A percentile compares a stretch with the other conserved stretches of the same genome.
These are phyloP conservation scores for Drosophila nigritarsus DNA, from an alignment of 2,888 invertebrate genomes.

Conservation along the genomic window DNA sequence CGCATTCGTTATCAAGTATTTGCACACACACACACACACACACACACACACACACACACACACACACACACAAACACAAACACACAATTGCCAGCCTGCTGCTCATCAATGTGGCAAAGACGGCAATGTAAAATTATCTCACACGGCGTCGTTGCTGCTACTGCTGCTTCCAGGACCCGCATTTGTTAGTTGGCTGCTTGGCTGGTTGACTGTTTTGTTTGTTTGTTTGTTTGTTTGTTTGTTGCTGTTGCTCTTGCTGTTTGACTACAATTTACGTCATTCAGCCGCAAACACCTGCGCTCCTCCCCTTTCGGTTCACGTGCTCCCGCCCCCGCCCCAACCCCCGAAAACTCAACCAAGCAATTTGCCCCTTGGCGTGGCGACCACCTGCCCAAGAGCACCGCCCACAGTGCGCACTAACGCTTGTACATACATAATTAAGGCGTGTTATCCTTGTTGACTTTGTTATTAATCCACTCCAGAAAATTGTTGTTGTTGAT, in stretches of 20 bases:
- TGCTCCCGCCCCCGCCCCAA: constrained; percentile 8
- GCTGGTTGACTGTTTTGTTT: constrained; percentile 50
- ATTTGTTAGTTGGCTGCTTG: constrained; percentile 61
- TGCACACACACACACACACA: constrained; percentile 34
- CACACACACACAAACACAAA: no score
- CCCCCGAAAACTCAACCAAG: constrained; percentile 4
- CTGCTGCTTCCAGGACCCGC: constrained; percentile 30
- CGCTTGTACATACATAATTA: constrained; percentile 74
- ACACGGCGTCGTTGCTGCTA: constrained; percentile 11
- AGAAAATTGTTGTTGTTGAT: constrained; percentile 56
- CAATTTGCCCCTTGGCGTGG: constrained; percentile 35
- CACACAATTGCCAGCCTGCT: constrained; percentile 4
- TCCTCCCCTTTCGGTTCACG: constrained; percentile 21
- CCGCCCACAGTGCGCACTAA: constrained; percentile 54
- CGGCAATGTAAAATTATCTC: constrained; percentile 32
- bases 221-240: constrained; percentile 36
- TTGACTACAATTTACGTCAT: constrained; percentile 67
- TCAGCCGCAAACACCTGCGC: constrained; percentile 59
- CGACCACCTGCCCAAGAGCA: constrained; percentile 34
- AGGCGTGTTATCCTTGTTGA: constrained; percentile 74
- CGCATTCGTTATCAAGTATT: constrained; percentile 65
- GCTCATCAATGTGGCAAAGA: constrained; percentile 48
- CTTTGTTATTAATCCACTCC: constrained; percentile 73
- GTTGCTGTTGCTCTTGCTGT: constrained; percentile 34
- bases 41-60: neutral